phyloP scores from a whole-genome alignment of 2,113 vertebrate species.

The Tachuris rubrigastra region DNA sequence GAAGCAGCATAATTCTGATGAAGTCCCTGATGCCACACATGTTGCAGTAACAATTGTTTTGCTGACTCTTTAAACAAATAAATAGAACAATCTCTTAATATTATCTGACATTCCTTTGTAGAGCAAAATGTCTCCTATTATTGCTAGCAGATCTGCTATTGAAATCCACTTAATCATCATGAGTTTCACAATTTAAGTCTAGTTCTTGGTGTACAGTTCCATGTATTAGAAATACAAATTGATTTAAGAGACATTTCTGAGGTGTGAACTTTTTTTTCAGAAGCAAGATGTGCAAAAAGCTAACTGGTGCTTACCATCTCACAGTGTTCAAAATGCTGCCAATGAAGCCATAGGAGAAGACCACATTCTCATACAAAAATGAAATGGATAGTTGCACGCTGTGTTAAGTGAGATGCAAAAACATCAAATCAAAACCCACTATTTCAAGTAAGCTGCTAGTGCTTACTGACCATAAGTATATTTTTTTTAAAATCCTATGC shows the following conservation, averaged over 20 bases:
- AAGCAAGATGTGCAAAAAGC: neutral
- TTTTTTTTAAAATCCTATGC: neutral
- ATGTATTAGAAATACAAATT: neutral
- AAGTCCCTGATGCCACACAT: neutral
- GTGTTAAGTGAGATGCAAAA: neutral
- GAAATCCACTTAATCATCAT: neutral
- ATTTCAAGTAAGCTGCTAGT: neutral
- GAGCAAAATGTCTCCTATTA: neutral
- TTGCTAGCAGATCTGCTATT: neutral
- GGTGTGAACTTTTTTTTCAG: neutral
- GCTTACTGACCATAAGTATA: neutral
- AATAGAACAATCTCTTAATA: neutral
- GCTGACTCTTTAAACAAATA: neutral
- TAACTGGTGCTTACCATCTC: neutral
- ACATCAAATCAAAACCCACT: neutral
- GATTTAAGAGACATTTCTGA: neutral
- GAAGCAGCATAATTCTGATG: slow-evolving; percentile 11
- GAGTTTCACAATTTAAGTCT: neutral
- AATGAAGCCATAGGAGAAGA: neutral
- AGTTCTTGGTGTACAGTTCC: neutral
- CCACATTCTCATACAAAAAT: neutral
- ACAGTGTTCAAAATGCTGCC: neutral
- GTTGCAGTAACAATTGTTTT: neutral
- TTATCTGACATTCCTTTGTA: neutral
- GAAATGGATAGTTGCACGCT: neutral